Evolutionary conservation across 2,113 vertebrate genomes (phyloP).

Genomic region (Xyrauchen texanus): DNA sequence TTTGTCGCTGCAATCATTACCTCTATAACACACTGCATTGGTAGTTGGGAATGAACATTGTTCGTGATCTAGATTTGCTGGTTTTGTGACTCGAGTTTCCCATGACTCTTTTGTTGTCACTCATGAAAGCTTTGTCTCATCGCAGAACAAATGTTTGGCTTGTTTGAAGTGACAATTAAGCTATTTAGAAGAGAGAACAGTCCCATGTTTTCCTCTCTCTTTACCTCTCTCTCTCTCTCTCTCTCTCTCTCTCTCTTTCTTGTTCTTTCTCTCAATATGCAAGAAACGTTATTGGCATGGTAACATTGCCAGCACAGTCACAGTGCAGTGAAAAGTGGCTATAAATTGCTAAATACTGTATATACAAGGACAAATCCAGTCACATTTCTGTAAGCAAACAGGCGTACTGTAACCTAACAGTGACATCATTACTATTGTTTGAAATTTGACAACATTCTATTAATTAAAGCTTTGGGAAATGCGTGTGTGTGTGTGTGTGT

Average conservation of each 20-base stretch:
- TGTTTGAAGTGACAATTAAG: conserved; percentile 43
- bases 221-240: conserved; percentile 18
- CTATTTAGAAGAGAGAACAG: conserved; percentile 37
- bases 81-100: conserved; percentile 19
- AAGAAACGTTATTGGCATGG: too few relatives aligned
- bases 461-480: too few relatives aligned
- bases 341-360: too few relatives aligned
- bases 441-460: too few relatives aligned
- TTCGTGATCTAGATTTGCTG: not conserved
- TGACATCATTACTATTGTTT: too few relatives aligned
- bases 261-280: not conserved
- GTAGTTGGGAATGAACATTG: not conserved
- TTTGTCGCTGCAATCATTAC: conserved; percentile 18
- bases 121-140: conserved; percentile 37
- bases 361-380: too few relatives aligned
- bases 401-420: too few relatives aligned
- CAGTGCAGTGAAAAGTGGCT: too few relatives aligned
- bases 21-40: not conserved
- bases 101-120: conserved; percentile 37
- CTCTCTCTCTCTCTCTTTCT: conserved; percentile 6
- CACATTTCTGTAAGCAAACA: too few relatives aligned
- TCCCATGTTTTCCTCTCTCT: conserved; percentile 30
- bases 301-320: too few relatives aligned
- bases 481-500: too few relatives aligned
- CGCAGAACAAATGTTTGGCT: conserved; percentile 41